Evolutionary conservation across 1,140 invertebrate species (phyloP).

Genomic region (Polyergus mexicanus): DNA sequence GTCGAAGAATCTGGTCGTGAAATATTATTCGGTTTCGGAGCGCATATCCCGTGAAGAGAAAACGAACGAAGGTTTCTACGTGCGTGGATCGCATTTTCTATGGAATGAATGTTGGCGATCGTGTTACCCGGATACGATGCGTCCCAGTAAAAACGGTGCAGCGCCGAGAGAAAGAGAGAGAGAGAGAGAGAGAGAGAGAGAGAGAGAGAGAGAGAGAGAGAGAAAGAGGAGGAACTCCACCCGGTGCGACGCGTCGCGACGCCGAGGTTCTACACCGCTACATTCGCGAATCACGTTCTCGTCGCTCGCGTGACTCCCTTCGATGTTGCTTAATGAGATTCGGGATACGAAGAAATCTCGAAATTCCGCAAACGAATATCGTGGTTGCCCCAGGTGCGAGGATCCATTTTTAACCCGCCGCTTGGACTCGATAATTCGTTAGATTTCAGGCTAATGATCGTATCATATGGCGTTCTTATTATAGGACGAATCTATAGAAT

Average conservation of each 20-base stretch:
- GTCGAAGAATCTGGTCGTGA: neutral
- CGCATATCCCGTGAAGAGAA: neutral
- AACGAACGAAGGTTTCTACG: neutral
- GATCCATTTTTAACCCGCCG: constrained; percentile 54
- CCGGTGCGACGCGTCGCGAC: constrained; percentile 48
- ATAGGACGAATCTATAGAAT: constrained; percentile 47
- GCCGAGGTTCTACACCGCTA: constrained; percentile 9
- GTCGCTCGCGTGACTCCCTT: constrained; percentile 50
- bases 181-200: neutral
- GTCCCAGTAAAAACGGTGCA: constrained; percentile 20
- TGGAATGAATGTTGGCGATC: constrained; percentile 38
- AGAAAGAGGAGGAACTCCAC: constrained; percentile 31
- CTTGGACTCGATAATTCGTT: constrained; percentile 12
- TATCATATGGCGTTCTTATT: constrained; percentile 49
- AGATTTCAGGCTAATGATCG: constrained; percentile 48
- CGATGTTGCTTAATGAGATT: constrained; percentile 62
- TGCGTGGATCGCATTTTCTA: neutral
- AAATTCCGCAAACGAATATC: constrained; percentile 25
- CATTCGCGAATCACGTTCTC: constrained; percentile 35
- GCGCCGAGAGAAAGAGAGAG: neutral
- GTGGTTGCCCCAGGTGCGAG: constrained; percentile 39
- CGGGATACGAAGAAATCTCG: constrained; percentile 54
- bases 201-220: too few species aligned
- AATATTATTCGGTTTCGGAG: neutral
- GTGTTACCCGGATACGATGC: constrained; percentile 39